Evolutionary conservation across 1,140 invertebrate species (phyloP).

Genomic region (Formica selysi): DNA sequence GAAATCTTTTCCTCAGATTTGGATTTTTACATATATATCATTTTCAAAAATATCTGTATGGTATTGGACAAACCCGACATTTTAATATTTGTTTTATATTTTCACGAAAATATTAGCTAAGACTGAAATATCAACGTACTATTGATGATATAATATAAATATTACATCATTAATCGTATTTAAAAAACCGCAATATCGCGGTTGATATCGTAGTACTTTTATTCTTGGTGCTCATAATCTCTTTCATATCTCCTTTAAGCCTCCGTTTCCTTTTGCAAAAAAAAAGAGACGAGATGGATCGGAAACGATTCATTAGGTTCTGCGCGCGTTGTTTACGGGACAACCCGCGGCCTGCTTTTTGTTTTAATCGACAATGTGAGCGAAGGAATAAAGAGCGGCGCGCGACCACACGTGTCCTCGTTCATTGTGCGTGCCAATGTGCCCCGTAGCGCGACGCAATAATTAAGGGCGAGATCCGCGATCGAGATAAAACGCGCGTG

Average conservation of each 20-base stretch:
- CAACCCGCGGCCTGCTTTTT: conserved; percentile 74
- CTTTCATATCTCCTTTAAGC: background rate
- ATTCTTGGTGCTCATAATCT: background rate
- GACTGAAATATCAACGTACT: background rate
- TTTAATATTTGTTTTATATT: background rate
- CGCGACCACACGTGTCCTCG: conserved; percentile 77
- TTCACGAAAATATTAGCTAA: background rate
- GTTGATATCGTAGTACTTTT: background rate
- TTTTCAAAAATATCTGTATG: background rate
- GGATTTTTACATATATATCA: background rate
- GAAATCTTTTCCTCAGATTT: background rate
- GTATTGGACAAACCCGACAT: background rate
- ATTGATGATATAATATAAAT: background rate
- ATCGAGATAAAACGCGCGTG: conserved; percentile 73
- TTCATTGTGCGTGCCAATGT: conserved; percentile 71
- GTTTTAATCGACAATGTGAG: conserved; percentile 81
- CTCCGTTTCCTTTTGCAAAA: conserved; percentile 7
- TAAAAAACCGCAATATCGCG: background rate
- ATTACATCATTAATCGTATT: background rate
- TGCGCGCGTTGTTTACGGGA: conserved; percentile 62
- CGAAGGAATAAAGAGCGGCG: conserved; percentile 69
- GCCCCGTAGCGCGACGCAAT: conserved; percentile 78
- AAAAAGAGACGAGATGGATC: background rate
- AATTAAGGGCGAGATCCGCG: conserved; percentile 82
- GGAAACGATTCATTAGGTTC: conserved; percentile 69